Conservation (phyloP, 2,797 vertebrate species). For the Myiotriccus ornatus region DNA sequence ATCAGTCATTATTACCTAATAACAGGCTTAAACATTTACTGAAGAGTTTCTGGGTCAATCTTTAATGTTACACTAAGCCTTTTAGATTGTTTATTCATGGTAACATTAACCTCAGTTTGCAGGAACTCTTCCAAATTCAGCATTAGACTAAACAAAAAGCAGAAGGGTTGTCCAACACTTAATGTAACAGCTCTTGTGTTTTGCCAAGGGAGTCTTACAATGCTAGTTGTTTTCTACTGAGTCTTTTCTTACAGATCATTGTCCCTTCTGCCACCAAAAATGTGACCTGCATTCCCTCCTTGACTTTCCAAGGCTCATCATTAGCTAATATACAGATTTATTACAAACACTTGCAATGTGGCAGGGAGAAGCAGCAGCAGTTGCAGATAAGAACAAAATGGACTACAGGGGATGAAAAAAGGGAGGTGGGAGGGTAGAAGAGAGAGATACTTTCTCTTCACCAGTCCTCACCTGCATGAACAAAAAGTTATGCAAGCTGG, state of each 20-base stretch:
- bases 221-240: background rate
- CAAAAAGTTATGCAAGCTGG: background rate
- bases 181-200: background rate
- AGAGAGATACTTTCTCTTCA: background rate
- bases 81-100: background rate
- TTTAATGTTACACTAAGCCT: background rate
- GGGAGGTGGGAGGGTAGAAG: accelerated
- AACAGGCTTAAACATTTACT: background rate
- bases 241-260: background rate
- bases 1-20: background rate
- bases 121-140: background rate
- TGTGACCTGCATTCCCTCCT: background rate
- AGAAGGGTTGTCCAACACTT: background rate
- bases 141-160: background rate
- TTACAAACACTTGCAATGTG: background rate
- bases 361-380: background rate
- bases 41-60: background rate
- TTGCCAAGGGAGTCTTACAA: background rate
- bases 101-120: background rate
- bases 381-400: background rate
- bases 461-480: background rate
- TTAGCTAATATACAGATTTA: background rate
- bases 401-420: accelerated
- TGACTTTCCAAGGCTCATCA: background rate
- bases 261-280: background rate